Base-by-base conservation (phyloP, 2,113 vertebrate genomes). In the Barnardius zonarius region DNA sequence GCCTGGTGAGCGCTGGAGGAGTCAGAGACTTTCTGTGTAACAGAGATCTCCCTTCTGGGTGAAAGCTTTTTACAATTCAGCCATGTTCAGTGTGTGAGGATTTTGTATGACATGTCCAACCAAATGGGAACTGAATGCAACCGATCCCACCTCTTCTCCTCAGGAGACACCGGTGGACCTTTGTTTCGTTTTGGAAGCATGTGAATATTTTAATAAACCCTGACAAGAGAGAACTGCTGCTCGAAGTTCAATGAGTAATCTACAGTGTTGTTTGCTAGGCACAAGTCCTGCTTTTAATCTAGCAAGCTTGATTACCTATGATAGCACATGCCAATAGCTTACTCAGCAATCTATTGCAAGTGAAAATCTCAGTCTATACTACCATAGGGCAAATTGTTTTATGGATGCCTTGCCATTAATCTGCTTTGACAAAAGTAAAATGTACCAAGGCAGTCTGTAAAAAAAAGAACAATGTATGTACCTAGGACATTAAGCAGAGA, bases 181-280 rank as follows among this genome's bases (percentile, higher is more conserved):
- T 73, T 92, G 93, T 97, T 97, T 97, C 91, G 1, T 97, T 97
- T 97, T 92, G 96, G 94, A 98, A 98, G 98, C 98, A 98, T 98
- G 98, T 95, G 95, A 97, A 88, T 93, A 96, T 96, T 97, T 94
- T 96, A 96, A 94, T 62, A 80, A 95, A 95, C 39, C 87, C 96
- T 62, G 30, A 88, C 77, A 67, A 48, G 96, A 96, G 73, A 93
- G 93, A 81, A 96, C 97, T 96, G 93, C 95, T 96, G 95, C 97
- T 97, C 55, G 0, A 96, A 96, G 92, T 95, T 97, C 92, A 83
- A 84, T 90, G 75, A 92, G 69, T 97, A 97, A 93, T 93, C 80
- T 84, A 94, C 95, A 93, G 61, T 61, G 9, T 90, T 96, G 93
- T 97, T 97, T 97, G 93, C 76, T 85, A 92, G 90, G 83, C 95